Conservation (phyloP, 2,888 invertebrate species). For the Nemotelus pantherinus region DNA sequence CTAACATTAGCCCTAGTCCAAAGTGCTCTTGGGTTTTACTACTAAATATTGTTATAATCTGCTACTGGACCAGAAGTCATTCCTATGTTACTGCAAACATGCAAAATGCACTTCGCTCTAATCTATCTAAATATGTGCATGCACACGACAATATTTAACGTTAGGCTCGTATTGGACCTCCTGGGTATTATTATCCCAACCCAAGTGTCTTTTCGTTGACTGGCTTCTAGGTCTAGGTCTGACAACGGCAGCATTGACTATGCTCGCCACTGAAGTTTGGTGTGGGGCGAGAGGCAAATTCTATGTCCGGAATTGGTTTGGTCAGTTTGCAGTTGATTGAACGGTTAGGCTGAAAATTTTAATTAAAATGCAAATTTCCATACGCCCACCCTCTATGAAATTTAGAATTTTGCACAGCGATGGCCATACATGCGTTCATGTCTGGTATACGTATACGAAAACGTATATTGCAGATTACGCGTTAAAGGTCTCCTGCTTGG, state of each 20-base stretch:
- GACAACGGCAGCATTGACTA: background rate
- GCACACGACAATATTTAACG: too few species aligned
- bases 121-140: too few species aligned
- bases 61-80: too few species aligned
- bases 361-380: slow-evolving; percentile 56
- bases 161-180: too few species aligned
- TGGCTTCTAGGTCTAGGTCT: slow-evolving; percentile 30
- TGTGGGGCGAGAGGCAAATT: background rate
- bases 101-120: too few species aligned
- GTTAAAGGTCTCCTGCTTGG: too few species aligned
- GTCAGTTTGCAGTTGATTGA: slow-evolving; percentile 45
- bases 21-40: too few species aligned
- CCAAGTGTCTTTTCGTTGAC: background rate
- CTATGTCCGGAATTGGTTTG: slow-evolving; percentile 35
- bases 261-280: background rate
- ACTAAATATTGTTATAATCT: too few species aligned
- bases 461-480: background rate
- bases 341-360: slow-evolving; percentile 54
- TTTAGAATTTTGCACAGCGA: slow-evolving; percentile 31
- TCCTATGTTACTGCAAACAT: too few species aligned
- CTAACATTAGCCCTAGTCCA: too few species aligned
- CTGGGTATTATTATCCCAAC: too few species aligned
- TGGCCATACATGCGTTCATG: background rate
- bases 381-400: slow-evolving; percentile 26
- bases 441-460: background rate